Percentiles rank a stretch among this genome's conserved stretches.
These are phyloP conservation scores for Luperina testacea DNA, from an alignment of 2,888 invertebrate genomes.

Conservation along the genomic window DNA sequence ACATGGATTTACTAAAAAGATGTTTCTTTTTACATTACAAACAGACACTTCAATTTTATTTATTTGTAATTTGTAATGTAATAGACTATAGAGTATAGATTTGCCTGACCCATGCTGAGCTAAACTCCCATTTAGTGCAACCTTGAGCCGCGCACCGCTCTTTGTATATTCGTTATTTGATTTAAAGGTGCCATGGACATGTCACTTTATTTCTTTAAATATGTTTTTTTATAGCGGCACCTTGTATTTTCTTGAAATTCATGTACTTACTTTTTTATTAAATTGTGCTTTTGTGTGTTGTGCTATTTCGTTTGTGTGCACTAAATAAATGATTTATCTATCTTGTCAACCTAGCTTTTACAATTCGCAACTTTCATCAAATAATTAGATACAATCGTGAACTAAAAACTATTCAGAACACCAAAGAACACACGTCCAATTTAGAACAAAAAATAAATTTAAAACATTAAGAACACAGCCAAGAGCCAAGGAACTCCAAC, in stretches of 20 bases:
- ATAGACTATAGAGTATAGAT: background rate
- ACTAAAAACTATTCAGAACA: background rate
- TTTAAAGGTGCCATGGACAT: background rate
- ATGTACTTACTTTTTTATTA: background rate
- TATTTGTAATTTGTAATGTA: background rate
- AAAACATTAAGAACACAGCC: conserved; percentile 52
- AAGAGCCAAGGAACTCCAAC: conserved; percentile 55
- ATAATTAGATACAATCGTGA: background rate
- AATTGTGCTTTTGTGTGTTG: background rate
- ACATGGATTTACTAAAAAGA: background rate
- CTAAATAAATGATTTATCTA: background rate
- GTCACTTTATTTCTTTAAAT: background rate
- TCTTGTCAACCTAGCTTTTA: background rate
- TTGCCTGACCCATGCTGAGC: background rate
- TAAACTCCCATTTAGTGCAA: background rate
- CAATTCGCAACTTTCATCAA: background rate
- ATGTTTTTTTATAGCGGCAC: background rate
- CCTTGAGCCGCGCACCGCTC: background rate
- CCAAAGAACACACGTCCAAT: conserved; percentile 33
- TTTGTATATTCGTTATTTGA: background rate
- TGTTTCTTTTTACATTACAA: background rate
- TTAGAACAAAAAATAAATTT: conserved; percentile 53
- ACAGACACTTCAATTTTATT: background rate
- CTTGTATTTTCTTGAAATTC: background rate
- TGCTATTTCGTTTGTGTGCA: background rate